Base-by-base conservation (phyloP, 37 sponge, comb jelly and placozoan species). In the Crambe crambe region DNA sequence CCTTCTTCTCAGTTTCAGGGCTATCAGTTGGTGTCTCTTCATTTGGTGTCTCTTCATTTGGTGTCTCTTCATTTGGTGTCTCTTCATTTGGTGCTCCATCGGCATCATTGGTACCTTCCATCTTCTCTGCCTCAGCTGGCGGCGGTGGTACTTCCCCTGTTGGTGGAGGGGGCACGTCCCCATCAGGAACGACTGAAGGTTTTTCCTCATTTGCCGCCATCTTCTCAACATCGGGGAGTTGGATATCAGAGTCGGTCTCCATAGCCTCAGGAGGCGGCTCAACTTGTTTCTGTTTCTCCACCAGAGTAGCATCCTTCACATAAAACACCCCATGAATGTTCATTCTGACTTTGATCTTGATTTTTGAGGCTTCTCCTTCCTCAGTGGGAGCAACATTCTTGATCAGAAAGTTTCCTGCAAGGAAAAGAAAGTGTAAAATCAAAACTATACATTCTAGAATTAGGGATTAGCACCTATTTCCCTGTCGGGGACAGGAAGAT, bases 321-420 rank as follows among this genome's bases (percentile, higher is more conserved):
- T 25, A 64, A 73, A 99, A 90, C 9, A 96, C 79, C 0, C 99
- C 95, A 77, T 96, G 95, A 31, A 84, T 94, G 73, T 91, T 94
- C 69, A 94, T 42, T 3, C 95, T 83, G 10, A 93, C 93, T 68
- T 94, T 99, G 31, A 99, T 93, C 66, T 99, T 99, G 47, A 99
- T 78, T 69, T 96, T 96, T 23, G 90, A 76, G 10, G 89, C 72
- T 0, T 96, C 90, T 15, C 93, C 95, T 17, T 85, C 89, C 31
- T 79, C 87, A 0, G 89, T 93, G 2, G 99, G 95, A 36, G 70
- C 70, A 15, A 98, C 96, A 37, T 86, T 82, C 61, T 83, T 84
- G 26, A 98, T 74, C 42, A 38, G 73, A 68, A 95, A 98, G 17
- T 41, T 37, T 4, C 97, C 97, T 91, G 74, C 0, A 22, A 0